Percentiles rank a stretch among this genome's conserved stretches.
Evolutionary conservation across 2,113 vertebrate species (phyloP).

Genomic region (Phylloscopus trochiloides): DNA sequence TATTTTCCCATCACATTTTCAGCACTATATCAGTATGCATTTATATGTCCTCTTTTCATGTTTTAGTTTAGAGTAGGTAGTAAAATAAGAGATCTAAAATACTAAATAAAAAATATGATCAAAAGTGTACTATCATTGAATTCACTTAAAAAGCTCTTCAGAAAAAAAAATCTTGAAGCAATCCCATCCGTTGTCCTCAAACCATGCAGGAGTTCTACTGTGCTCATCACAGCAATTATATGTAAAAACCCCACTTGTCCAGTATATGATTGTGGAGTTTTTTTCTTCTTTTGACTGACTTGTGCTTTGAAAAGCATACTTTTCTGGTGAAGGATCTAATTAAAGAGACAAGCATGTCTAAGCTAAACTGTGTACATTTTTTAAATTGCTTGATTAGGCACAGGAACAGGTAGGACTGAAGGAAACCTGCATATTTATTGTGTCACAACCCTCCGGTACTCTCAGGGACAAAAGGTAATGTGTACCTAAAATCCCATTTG

Average conservation of each 20-base stretch:
- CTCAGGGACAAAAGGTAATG: constrained; percentile 20
- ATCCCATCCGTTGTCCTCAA: constrained; percentile 11
- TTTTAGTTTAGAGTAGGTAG: neutral
- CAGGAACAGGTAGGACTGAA: neutral
- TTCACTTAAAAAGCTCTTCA: neutral
- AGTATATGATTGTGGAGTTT: neutral
- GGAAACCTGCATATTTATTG: constrained; percentile 6
- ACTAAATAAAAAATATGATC: neutral
- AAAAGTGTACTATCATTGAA: neutral
- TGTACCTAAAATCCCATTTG: constrained; percentile 44
- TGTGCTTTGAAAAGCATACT: neutral
- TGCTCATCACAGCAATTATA: neutral
- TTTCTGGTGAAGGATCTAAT: neutral
- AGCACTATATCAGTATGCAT: neutral
- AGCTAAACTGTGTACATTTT: neutral
- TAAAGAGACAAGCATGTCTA: neutral
- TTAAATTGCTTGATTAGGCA: neutral
- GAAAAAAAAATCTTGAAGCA: neutral
- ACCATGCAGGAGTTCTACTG: neutral
- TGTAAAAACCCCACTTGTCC: neutral
- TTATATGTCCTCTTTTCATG: neutral
- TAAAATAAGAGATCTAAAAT: constrained; percentile 3
- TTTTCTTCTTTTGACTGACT: neutral
- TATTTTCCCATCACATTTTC: neutral
- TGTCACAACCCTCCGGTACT: neutral